A percentile compares a stretch with the other conserved stretches of the same genome.
Evolutionary conservation across 30 jellyfish, hydroid and myxozoan species (phyloP).

Genomic region (Turritopsis dohrnii): DNA sequence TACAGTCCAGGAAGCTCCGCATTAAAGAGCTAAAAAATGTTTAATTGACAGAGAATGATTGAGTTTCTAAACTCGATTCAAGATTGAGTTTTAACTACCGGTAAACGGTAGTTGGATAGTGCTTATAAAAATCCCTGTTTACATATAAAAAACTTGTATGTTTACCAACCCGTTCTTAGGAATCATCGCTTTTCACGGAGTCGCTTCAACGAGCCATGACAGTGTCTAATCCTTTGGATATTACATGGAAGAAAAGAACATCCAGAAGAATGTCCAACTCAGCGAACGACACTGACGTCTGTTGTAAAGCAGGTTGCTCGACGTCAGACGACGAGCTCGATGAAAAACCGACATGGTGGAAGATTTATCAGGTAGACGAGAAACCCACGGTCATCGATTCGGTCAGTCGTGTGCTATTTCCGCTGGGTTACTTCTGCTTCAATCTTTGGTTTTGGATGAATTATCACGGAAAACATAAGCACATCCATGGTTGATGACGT

Average conservation of each 20-base stretch:
- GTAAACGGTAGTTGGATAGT: too few species aligned
- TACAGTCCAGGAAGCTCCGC: too few species aligned
- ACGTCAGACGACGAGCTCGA: background rate
- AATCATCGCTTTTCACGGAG: background rate
- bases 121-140: too few species aligned
- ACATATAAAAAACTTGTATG: background rate
- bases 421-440: slow-evolving; percentile 17
- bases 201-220: background rate
- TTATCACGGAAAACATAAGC: background rate
- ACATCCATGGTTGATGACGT: too few species aligned
- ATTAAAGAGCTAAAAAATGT: too few species aligned
- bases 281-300: background rate
- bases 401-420: slow-evolving; percentile 19
- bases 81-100: too few species aligned
- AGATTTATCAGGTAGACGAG: slow-evolving; percentile 9
- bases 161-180: background rate
- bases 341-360: slow-evolving; percentile 15
- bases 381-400: slow-evolving; percentile 15
- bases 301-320: background rate
- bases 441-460: background rate
- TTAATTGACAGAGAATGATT: too few species aligned
- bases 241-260: background rate
- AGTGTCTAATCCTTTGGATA: background rate
- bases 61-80: too few species aligned
- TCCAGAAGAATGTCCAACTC: background rate